Base-by-base conservation (phyloP, 2,888 invertebrate genomes). In the Drosophila barbarae region DNA sequence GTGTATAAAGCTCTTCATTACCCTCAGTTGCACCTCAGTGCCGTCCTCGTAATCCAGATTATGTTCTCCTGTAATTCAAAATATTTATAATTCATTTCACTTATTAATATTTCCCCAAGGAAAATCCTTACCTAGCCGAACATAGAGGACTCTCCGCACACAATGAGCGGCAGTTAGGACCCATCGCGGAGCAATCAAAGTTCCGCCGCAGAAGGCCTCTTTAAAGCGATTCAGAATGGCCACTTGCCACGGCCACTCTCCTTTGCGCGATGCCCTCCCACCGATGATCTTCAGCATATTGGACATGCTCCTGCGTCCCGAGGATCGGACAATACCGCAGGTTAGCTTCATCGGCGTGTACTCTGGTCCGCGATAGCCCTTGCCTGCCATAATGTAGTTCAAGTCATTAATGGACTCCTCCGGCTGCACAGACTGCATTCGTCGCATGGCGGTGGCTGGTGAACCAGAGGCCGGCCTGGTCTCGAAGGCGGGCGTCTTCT, bases 181-280 rank as follows among this genome's bases (percentile, higher is more conserved):
- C 96, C 96, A 97, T 46, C 93, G 91, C 0, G 95, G 91, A 0
- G 95, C 93, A 18, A 97, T 92, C 32, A 97, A 88, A 2, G 96
- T 96, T 2, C 96, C 97, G 0, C 96, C 96, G 86, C 96, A 97
- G 86, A 96, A 96, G 30, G 95, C 94, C 90, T 97, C 96, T 91
- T 93, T 93, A 88, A 93, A 94, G 84, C 94, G 92, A 88, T 97
- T 97, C 64, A 98, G 91, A 54, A 98, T 93, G 53, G 95, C 97
- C 21, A 96, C 96, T 90, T 97, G 97, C 97, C 98, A 98, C 0
- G 97, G 96, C 97, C 98, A 98, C 86, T 94, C 94, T 38, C 96
- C 95, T 50, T 93, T 94, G 12, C 92, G 91, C 0, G 96, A 92
- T 39, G 95, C 94, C 54, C 93, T 91, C 1, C 98, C 98, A 0